A percentile compares a stretch with the other conserved stretches of the same genome.
phyloP scores from a whole-genome alignment of 2,888 invertebrate species.

The Didymodactylos carnosus region DNA sequence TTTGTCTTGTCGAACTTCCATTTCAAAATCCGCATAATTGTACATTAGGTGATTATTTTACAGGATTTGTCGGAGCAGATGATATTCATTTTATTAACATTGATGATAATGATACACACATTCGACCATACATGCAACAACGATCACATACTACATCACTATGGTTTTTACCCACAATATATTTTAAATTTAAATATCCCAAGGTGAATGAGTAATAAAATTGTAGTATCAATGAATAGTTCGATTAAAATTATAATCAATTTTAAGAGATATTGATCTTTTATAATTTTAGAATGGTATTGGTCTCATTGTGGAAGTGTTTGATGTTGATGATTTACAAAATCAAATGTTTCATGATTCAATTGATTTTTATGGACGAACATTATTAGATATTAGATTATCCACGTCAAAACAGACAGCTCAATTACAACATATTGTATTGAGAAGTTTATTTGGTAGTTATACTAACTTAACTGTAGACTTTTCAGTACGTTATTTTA shows the following conservation, averaged over 20 bases:
- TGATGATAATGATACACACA: not conserved
- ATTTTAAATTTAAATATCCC: slow-evolving; percentile 8
- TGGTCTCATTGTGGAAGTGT: slow-evolving; percentile 10
- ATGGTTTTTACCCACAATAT: not conserved
- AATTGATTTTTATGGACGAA: slow-evolving; percentile 8
- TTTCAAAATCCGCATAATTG: slow-evolving; percentile 15
- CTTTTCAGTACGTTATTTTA: not conserved
- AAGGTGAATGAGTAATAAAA: not conserved
- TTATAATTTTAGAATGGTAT: slow-evolving; percentile 10
- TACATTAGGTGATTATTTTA: slow-evolving; percentile 11
- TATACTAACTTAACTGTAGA: slow-evolving; percentile 7
- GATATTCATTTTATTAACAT: not conserved
- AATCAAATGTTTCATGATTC: not conserved
- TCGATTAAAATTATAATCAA: no score
- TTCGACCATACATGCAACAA: not conserved
- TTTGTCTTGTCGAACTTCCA: slow-evolving; percentile 12
- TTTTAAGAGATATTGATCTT: no score
- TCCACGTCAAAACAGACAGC: not conserved
- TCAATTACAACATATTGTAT: not conserved
- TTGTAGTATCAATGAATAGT: no score
- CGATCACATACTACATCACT: not conserved
- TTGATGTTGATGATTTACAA: not conserved
- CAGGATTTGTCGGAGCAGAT: slow-evolving; percentile 4
- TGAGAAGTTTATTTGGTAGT: slow-evolving; percentile 6
- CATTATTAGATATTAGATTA: slow-evolving; percentile 4